Evolutionary conservation across 2,797 vertebrate species (phyloP), one percentile per base, ranked within the genome.

Genomic region (Eulemur rubriventer): DNA sequence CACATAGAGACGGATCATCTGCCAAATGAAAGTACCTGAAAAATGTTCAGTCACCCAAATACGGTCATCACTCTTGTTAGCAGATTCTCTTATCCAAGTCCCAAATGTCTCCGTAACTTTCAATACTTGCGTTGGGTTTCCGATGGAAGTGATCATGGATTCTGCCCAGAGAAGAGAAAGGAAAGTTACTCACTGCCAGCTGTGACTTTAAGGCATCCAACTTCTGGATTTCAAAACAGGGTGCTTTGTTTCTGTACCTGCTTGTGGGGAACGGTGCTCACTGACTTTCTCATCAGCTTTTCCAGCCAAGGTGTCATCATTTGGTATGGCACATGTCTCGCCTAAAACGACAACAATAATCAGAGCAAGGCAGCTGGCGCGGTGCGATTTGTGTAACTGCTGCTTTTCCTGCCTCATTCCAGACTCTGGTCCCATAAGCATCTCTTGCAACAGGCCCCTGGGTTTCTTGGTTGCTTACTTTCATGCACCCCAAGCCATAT

Each of bases 41-140:
- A 99, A 99, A 96, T 99, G 99, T 61, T 99, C 99, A 0, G 99
- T 99, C 94, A 99, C 99, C 99, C 99, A 99, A 93, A 99, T 99
- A 41, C 98, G 98, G 82, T 99, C 99, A 41, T 99, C 99, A 0
- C 98, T 99, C 92, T 97, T 97, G 94, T 97, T 98, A 28, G 99
- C 98, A 0, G 99, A 98, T 98, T 99, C 99, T 94, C 98, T 98
- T 99, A 99, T 99, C 99, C 99, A 99, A 0, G 99, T 98, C 76
- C 99, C 99, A 92, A 99, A 99, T 0, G 99, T 99, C 96, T 98
- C 99, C 78, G 98, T 98, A 59, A 99, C 99, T 87, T 99, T 99
- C 2, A 99, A 98, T 50, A 99, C 98, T 57, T 99, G 99, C 17
- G 98, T 98, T 75, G 99, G 99, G 80, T 99, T 99, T 98, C 99